Evolutionary conservation across 2,888 invertebrate species (phyloP), one percentile per base, ranked within the genome.

Genomic region (Ectemnius continuus): DNA sequence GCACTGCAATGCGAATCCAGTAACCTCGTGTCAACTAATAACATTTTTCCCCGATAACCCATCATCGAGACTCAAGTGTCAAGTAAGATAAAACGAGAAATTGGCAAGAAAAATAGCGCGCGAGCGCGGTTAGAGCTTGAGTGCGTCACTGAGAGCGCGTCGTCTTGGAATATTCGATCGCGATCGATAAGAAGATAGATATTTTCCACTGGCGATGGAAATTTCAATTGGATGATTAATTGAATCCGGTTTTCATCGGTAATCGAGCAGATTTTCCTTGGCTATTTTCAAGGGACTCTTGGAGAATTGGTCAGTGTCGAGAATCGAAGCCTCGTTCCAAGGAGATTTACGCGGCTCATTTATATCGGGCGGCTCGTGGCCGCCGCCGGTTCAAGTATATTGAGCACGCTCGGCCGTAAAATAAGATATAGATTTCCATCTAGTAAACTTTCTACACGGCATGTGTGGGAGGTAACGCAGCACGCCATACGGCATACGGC

Each of bases 361-460:
- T 87, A 82, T 87, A 86, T 83, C 81, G 77, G 36, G 78, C 71
- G 72, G 73, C 76, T 75, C 71, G 61, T 23, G 4, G 36, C 36
- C 11, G 8, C 80, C 77, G 81, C 66, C 83, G 79, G 86, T 83
- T 85, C 84, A 84, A 83, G 85, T 86, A 87, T 88, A 88, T 89
- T 86, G 87, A 88, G 85, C 83, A 84, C 87, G 86, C 78, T 68
- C 81, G 85, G 85, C 85, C 86, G 85, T 89, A 89, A 89, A 90
- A 89, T 89, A 89, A 90, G 89, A 90, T 90, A 90, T 88, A 90
- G 90, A 90, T 90, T 90, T 90, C 88, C 90, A 90, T 90, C 90
- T 89, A 88, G 88, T 88, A 87, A 82, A 90, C 90, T 90, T 90
- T 90, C 90, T 90, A 89, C 86, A 82, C 83, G 85, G 85, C 86